phyloP scores from a whole-genome alignment of 2,888 invertebrate species.

The Chesias legatella region DNA sequence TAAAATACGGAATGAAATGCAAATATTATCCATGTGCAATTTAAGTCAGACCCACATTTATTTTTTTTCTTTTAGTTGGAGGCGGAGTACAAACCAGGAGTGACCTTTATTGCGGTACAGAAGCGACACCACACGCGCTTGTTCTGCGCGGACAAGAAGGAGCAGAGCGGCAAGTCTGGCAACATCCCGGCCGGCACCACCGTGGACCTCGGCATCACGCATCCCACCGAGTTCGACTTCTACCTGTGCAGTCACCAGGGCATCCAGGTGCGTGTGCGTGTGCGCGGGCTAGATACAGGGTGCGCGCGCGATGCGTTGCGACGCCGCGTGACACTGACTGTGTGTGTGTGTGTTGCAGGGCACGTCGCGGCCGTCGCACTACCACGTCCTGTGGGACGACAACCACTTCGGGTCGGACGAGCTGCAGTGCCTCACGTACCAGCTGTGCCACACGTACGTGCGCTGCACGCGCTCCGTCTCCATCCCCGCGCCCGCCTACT shows the following conservation, averaged over 20 bases:
- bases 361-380: slow-evolving; percentile 99
- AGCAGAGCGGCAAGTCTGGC: slow-evolving; percentile 98
- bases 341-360: slow-evolving; percentile 81
- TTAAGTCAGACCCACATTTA: neutral
- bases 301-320: neutral
- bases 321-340: neutral
- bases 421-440: slow-evolving; percentile 99
- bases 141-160: slow-evolving; percentile 99
- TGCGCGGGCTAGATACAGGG: neutral
- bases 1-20: too few relatives aligned
- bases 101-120: slow-evolving; percentile 99
- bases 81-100: slow-evolving; percentile 98
- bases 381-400: slow-evolving; percentile 99
- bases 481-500: slow-evolving; percentile 99
- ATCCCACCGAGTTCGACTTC: slow-evolving; percentile 99
- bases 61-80: slow-evolving; percentile 84
- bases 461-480: slow-evolving; percentile 99
- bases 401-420: slow-evolving; percentile 99
- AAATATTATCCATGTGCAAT: too few relatives aligned
- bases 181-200: slow-evolving; percentile 99
- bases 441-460: slow-evolving; percentile 99
- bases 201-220: slow-evolving; percentile 99
- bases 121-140: slow-evolving; percentile 99
- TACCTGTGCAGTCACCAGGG: slow-evolving; percentile 99
- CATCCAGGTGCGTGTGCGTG: slow-evolving; percentile 87